Evolutionary conservation across 1,140 invertebrate genomes (phyloP), one percentile per base, ranked within the genome.

Genomic region (Plodia interpunctella): DNA sequence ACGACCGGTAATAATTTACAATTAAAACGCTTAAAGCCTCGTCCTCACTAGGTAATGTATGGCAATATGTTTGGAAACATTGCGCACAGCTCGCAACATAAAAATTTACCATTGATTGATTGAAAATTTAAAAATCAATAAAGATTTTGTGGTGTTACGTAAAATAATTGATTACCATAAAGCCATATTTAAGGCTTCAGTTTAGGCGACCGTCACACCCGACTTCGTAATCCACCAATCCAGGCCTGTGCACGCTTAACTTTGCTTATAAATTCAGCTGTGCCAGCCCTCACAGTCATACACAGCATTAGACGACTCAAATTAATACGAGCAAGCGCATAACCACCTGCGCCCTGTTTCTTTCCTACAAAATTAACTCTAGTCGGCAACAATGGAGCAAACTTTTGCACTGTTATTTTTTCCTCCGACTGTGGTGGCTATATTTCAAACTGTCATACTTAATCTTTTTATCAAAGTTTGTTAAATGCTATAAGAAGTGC

Each of bases 381-480:
- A 70, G 65, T 75, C 74, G 70, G 75, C 79, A 83, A 87, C 83
- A 87, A 87, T 85, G 82, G 82, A 75, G 76, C 65, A 75, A 79
- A 84, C 58, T 83, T 83, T 79, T 83, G 78, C 73, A 68, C 74
- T 76, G 74, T 83, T 82, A 76, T 87, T 87, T 80, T 83, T 77
- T 72, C 72, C 72, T 66, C 68, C 74, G 69, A 74, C 77, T 80
- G 74, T 81, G 76, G 79, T 72, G 76, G 84, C 86, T 76, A 89
- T 89, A 89, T 89, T 89, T 89, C 86, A 87, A 87, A 89, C 78
- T 89, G 86, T 87, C 86, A 87, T 85, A 87, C 72, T 87, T 89
- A 89, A 89, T 89, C 86, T 89, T 86, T 89, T 87, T 89, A 87
- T 88, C 84, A 86, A 87, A 89, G 84, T 89, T 87, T 77, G 80